These are phyloP conservation scores for Gastracanthus pulcherrimus DNA, from an alignment of 2,888 invertebrate genomes.

Conservation along the genomic window DNA sequence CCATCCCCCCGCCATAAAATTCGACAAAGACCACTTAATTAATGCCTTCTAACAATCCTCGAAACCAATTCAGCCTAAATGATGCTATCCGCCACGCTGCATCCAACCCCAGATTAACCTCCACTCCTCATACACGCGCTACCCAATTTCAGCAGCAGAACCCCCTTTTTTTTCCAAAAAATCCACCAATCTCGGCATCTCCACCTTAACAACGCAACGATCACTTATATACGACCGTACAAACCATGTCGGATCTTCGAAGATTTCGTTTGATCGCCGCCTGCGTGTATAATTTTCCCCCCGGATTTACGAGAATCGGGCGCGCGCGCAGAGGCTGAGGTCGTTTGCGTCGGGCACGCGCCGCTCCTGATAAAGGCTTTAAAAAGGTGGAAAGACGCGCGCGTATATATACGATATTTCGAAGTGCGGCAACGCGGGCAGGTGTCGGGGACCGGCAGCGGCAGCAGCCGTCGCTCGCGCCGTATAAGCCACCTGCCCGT, in stretches of 20 bases:
- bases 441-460: constrained; percentile 38
- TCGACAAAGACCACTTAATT: neutral
- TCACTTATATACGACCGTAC: neutral
- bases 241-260: neutral
- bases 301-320: constrained; percentile 46
- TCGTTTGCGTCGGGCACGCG: constrained; percentile 48
- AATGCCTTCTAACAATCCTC: neutral
- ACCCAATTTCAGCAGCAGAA: neutral
- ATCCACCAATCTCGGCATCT: neutral
- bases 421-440: constrained; percentile 8
- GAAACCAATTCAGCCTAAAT: neutral
- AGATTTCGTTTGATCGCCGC: constrained; percentile 19
- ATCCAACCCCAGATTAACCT: neutral
- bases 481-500: constrained; percentile 63
- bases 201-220: neutral
- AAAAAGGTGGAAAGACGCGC: neutral
- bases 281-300: constrained; percentile 33
- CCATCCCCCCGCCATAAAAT: neutral
- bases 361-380: constrained; percentile 45
- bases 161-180: neutral
- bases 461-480: constrained; percentile 37
- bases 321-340: constrained; percentile 5
- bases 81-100: neutral
- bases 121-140: neutral
- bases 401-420: neutral